Evolutionary conservation across 1,140 invertebrate genomes (phyloP), one percentile per base, ranked within the genome.

Genomic region (Pachypeltis micranthus): DNA sequence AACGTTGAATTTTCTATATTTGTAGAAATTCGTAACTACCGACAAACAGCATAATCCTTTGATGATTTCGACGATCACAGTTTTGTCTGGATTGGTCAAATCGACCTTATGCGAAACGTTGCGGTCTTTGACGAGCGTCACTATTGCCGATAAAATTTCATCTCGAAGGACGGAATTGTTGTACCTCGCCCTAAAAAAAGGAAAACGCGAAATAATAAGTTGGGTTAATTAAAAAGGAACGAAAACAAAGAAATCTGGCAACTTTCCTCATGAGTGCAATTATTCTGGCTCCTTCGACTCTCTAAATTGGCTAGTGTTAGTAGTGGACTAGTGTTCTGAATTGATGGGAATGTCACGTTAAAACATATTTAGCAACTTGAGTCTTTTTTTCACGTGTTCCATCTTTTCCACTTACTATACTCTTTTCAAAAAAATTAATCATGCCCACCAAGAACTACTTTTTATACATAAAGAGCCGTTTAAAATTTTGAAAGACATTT

Each of bases 31-130:
- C 1, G 81, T 83, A 19, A 85, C 77, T 24, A 88, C 79, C 39
- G 80, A 79, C 1, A 90, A 63, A 54, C 85, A 79, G 59, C 83
- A 86, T 65, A 80, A 73, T 3, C 77, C 78, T 67, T 84, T 83
- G 61, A 91, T 81, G 4, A 91, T 78, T 78, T 91, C 89, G 28
- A 91, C 82, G 62, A 91, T 78, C 44, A 92, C 81, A 19, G 86
- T 82, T n/a, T 85, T 75, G 63, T 86, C 78, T 24, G 88, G 72
- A 81, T 81, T 63, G 69, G 85, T 86, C n/a, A 91, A 74, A 74
- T 90, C 80, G 1, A 85, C 87, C 70, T 83, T 85, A 69, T 90
- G 88, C 12, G 77, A 76, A n/a, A 78, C 69, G 73, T 87, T 87
- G 67, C 83, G 84, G 25, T 80, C 73, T 14, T 75, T 71, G 51